Percentiles rank a stretch among this genome's conserved stretches.
phyloP scores from a whole-genome alignment of 1,140 invertebrate species.

The Orius insidiosus region DNA sequence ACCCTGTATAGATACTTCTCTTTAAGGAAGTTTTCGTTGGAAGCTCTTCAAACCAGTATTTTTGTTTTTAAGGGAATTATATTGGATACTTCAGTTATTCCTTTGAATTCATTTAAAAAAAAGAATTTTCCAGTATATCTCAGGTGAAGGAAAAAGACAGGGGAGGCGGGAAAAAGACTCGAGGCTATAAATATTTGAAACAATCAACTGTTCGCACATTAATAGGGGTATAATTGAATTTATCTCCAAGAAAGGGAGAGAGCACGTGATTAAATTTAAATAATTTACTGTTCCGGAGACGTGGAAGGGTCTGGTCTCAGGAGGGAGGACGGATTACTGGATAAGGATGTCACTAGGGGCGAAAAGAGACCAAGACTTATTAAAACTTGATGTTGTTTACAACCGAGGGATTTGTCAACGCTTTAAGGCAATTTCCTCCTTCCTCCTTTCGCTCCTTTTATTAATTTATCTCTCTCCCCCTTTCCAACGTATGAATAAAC shows the following conservation, averaged over 20 bases:
- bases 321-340: conserved; percentile 2
- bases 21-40: too few relatives aligned
- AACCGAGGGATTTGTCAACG: conserved; percentile 9
- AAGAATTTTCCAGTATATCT: too few relatives aligned
- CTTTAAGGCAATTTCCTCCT: background rate
- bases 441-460: too few relatives aligned
- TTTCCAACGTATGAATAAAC: too few relatives aligned
- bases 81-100: too few relatives aligned
- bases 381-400: conserved; percentile 11
- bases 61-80: too few relatives aligned
- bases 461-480: too few relatives aligned
- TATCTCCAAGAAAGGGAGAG: conserved; percentile 5
- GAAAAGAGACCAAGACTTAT: conserved; percentile 1
- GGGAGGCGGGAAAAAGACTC: too few relatives aligned
- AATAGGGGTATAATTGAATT: conserved; percentile 18
- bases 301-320: background rate
- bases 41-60: too few relatives aligned
- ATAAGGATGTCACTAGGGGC: conserved; percentile 8
- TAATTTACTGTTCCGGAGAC: conserved; percentile 14
- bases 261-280: conserved; percentile 18
- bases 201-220: conserved; percentile 18
- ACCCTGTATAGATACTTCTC: too few relatives aligned
- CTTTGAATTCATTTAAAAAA: too few relatives aligned
- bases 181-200: conserved; percentile 17
- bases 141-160: too few relatives aligned